These are phyloP conservation scores for Drosophila jambulina DNA, from an alignment of 1,140 invertebrate genomes.

Conservation along the genomic window DNA sequence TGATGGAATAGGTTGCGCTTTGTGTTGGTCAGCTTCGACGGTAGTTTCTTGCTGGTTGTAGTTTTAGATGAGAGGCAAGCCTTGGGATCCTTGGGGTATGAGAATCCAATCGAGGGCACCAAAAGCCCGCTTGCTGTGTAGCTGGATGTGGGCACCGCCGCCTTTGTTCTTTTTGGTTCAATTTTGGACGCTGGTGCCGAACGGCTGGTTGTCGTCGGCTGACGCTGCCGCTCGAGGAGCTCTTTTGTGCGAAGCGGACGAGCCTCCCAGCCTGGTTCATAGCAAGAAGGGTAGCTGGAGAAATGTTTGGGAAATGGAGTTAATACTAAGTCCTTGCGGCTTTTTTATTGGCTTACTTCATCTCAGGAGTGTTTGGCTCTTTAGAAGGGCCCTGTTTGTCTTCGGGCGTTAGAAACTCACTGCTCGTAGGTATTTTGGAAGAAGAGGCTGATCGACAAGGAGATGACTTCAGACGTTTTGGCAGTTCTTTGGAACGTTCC, in stretches of 20 bases:
- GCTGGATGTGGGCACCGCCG: not conserved
- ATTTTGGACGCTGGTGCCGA: slow-evolving; percentile 21
- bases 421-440: not conserved
- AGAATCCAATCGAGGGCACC: slow-evolving; percentile 39
- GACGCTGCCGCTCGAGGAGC: slow-evolving; percentile 23
- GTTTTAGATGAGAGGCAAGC: not conserved
- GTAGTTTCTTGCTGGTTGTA: not conserved
- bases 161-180: slow-evolving; percentile 7
- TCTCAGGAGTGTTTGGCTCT: not conserved
- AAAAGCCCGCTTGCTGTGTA: slow-evolving; percentile 15
- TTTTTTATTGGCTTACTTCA: slow-evolving; percentile 3
- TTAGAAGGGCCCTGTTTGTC: not conserved
- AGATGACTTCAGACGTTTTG: not conserved
- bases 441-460: not conserved
- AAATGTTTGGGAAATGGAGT: not conserved
- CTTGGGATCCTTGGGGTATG: slow-evolving; percentile 37
- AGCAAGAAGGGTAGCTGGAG: not conserved
- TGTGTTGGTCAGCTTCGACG: slow-evolving; percentile 27
- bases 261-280: slow-evolving; percentile 3
- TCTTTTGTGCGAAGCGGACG: slow-evolving; percentile 30
- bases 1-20: slow-evolving; percentile 29
- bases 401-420: not conserved
- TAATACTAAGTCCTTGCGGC: not conserved
- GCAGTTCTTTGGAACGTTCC: slow-evolving; percentile 1
- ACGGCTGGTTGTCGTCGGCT: not conserved